Evolutionary conservation across 2,113 vertebrate genomes (phyloP), one percentile per base, ranked within the genome.

Genomic region (Thalassarche chlororhynchos): DNA sequence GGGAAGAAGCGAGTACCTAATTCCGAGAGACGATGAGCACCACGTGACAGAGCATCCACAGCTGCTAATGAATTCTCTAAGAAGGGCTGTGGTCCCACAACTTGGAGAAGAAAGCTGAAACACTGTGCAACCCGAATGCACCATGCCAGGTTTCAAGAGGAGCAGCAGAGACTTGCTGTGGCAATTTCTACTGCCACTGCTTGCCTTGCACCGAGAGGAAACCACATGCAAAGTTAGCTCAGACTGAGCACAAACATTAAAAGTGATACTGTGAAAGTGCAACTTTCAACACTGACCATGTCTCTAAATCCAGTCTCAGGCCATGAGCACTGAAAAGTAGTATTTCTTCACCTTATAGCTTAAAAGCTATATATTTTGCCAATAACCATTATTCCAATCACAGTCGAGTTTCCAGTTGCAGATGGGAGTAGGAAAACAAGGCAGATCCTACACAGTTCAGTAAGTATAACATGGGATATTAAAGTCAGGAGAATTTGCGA

Each of bases 61-160:
- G 54, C 31, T 62, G 23, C 52, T 83, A 20, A 24, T 15, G 28
- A 87, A 79, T 26, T 23, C 12, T 55, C 23, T 46, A 23, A 38
- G 54, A 40, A 83, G 36, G 61, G 20, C 47, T 32, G 19, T 19
- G 55, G 29, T 15, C 82, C 15, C 1, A 1, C 25, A 18, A 10
- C 18, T 64, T 23, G 25, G 32, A 74, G 54, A 44, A 55, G 60
- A 13, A 18, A 61, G 24, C 24, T 55, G 47, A 38, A 46, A 51
- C 9, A 6, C 44, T 36, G 9, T 49, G 46, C 71, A 28, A 29
- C 32, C 42, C 0, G 0, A 21, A 25, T 6, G 5, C 28, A 74
- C 29, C 0, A 1, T 24, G 61, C 14, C 32, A 64, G 8, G 32
- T 40, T 65, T n/a, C 28, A 20, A 36, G 5, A 32, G 47, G 12